Evolutionary conservation across 2,113 vertebrate species (phyloP).

Genomic region (Rana temporaria): DNA sequence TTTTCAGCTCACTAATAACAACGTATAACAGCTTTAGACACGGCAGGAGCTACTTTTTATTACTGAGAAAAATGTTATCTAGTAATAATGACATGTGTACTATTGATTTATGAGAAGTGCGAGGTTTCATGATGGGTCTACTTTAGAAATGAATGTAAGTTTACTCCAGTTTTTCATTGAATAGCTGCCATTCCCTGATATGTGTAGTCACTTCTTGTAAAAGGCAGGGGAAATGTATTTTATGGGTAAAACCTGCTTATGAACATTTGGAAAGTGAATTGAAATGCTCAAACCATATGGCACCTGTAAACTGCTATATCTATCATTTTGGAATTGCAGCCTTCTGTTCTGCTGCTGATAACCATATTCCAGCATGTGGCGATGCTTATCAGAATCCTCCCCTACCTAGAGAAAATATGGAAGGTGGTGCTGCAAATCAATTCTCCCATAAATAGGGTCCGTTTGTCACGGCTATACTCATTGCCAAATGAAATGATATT

Average conservation of each 20-base stretch:
- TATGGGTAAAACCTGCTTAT: slow-evolving; percentile 14
- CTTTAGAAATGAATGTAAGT: background rate
- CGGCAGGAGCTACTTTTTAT: too few species aligned
- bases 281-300: slow-evolving; percentile 43
- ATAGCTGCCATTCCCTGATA: background rate
- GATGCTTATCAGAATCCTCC: background rate
- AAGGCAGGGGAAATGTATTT: background rate
- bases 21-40: too few species aligned
- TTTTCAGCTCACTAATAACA: too few species aligned
- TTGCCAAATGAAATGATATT: too few species aligned
- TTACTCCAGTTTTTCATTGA: background rate
- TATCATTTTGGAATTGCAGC: slow-evolving; percentile 45
- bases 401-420: too few species aligned
- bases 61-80: too few species aligned
- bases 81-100: too few species aligned
- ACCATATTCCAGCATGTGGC: background rate
- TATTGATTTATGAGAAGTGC: too few species aligned
- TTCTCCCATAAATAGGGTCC: too few species aligned
- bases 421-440: too few species aligned
- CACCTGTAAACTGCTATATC: slow-evolving; percentile 39
- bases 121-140: too few species aligned
- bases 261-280: slow-evolving; percentile 17
- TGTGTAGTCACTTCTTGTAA: background rate
- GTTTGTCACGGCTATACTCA: too few species aligned
- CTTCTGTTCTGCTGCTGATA: slow-evolving; percentile 39